Percentiles rank a stretch among this genome's conserved stretches.
phyloP scores from a whole-genome alignment of 2,888 invertebrate species.

The Timandra comae region DNA sequence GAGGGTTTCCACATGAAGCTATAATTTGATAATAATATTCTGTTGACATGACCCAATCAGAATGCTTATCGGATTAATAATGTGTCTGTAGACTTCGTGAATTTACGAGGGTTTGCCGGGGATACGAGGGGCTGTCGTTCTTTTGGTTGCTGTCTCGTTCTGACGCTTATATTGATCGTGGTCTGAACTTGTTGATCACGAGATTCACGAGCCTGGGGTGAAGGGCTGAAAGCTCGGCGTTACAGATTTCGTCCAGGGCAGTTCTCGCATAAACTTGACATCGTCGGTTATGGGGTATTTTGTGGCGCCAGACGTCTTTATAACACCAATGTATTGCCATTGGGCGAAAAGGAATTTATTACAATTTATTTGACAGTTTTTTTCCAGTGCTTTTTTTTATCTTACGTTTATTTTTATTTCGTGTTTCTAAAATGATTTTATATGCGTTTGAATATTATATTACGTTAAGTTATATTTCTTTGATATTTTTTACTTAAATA shows the following conservation, averaged over 20 bases:
- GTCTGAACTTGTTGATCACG: constrained; percentile 73
- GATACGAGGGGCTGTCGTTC: constrained; percentile 37
- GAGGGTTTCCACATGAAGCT: not conserved
- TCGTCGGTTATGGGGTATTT: constrained; percentile 7
- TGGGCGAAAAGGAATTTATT: not conserved
- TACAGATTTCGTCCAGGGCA: constrained; percentile 32
- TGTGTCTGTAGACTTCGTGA: constrained; percentile 17
- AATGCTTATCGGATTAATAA: constrained; percentile 11
- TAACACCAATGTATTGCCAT: not conserved
- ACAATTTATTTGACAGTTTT: too few species aligned
- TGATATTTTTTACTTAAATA: too few species aligned
- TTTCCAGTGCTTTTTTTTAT: too few species aligned
- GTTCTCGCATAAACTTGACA: constrained; percentile 15
- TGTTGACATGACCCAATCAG: constrained; percentile 8
- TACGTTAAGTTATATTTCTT: too few species aligned
- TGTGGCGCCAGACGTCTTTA: constrained; percentile 14
- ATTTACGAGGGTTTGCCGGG: constrained; percentile 21
- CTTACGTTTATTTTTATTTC: too few species aligned
- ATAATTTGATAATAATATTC: not conserved
- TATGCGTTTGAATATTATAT: too few species aligned
- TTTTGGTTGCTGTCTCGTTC: constrained; percentile 47
- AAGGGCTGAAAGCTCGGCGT: constrained; percentile 36
- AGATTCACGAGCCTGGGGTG: too few species aligned
- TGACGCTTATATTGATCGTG: constrained; percentile 64
- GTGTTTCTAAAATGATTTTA: too few species aligned